These are phyloP conservation scores for Periophthalmus modestus DNA, from an alignment of 2,113 vertebrate genomes.

Conservation along the genomic window DNA sequence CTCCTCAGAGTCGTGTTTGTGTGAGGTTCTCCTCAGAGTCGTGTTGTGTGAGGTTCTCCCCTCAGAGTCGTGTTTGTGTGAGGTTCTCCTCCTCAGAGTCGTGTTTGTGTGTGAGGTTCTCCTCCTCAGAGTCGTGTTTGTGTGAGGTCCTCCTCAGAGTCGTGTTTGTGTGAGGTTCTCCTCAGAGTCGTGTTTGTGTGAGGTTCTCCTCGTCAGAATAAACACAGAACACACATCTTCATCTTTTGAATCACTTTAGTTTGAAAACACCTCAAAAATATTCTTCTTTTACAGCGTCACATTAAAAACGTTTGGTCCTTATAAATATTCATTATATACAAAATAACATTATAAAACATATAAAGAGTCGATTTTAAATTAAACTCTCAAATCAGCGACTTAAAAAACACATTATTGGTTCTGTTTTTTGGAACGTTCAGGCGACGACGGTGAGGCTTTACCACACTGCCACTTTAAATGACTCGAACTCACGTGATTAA, in stretches of 20 bases:
- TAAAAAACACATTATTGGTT: constrained; percentile 82
- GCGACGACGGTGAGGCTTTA: constrained; percentile 76
- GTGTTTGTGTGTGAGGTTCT: too few relatives aligned
- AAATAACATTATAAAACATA: constrained; percentile 99
- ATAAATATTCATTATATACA: constrained; percentile 99
- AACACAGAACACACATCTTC: constrained; percentile 43
- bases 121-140: too few relatives aligned
- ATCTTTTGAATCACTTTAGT: constrained; percentile 66
- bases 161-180: too few relatives aligned
- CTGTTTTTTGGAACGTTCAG: constrained; percentile 73
- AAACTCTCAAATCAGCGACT: constrained; percentile 92
- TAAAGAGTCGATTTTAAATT: constrained; percentile 99
- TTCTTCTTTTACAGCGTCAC: constrained; percentile 80
- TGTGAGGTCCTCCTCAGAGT: too few relatives aligned
- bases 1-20: too few relatives aligned
- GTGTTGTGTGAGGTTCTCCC: too few relatives aligned
- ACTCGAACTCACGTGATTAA: background rate
- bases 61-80: too few relatives aligned
- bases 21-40: too few relatives aligned
- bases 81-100: too few relatives aligned
- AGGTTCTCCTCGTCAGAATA: too few relatives aligned
- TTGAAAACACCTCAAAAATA: constrained; percentile 73
- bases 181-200: too few relatives aligned
- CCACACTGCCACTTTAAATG: background rate
- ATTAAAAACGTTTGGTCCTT: constrained; percentile 92